A percentile compares a stretch with the other conserved stretches of the same genome.
phyloP scores from a whole-genome alignment of 2,113 vertebrate genomes.

The Coregonus clupeaformis region DNA sequence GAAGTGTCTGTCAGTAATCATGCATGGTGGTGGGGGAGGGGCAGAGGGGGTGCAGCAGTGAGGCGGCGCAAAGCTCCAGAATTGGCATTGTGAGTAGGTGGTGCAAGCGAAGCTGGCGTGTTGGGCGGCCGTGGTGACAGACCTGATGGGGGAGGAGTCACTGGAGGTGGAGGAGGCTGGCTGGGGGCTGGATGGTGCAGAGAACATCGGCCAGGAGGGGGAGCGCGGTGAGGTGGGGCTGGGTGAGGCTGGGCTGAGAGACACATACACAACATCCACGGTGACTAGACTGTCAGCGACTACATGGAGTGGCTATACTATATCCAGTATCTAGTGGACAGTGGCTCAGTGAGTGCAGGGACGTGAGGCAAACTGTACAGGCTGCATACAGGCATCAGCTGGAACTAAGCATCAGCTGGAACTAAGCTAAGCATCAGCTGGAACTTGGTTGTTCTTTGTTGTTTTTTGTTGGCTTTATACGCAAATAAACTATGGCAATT shows the following conservation, averaged over 20 bases:
- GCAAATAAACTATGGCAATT: too few relatives aligned
- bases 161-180: slow-evolving; percentile 90
- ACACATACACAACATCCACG: slow-evolving; percentile 30
- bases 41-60: not conserved
- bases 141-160: slow-evolving; percentile 94
- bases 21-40: too few relatives aligned
- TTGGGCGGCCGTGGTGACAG: slow-evolving; percentile 54
- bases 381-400: too few relatives aligned
- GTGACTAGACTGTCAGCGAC: not conserved
- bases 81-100: not conserved
- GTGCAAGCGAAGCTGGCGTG: not conserved
- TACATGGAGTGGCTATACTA: not conserved
- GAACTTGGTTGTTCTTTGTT: too few relatives aligned
- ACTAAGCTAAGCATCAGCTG: too few relatives aligned
- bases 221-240: slow-evolving; percentile 81
- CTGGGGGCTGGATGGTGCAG: slow-evolving; percentile 94
- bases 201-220: slow-evolving; percentile 98
- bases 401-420: too few relatives aligned
- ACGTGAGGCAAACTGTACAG: too few relatives aligned
- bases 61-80: not conserved
- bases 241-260: slow-evolving; percentile 74
- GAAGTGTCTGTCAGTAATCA: too few relatives aligned
- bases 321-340: not conserved
- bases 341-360: too few relatives aligned
- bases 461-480: too few relatives aligned